Conservation (phyloP, 2,888 invertebrate genomes). For the Peribatodes rhomboidaria region DNA sequence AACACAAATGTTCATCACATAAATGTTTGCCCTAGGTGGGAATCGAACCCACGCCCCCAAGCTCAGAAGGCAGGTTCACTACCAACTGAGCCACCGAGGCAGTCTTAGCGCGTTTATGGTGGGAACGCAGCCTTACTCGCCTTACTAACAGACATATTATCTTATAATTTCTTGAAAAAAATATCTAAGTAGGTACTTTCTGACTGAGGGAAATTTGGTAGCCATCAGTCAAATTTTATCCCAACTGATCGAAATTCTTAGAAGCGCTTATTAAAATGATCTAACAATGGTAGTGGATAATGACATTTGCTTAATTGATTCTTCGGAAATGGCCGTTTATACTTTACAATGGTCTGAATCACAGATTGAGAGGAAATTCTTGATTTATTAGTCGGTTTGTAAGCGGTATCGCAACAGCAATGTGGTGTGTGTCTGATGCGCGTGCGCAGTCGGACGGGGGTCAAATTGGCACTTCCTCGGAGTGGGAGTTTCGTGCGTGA, state of each 20-base stretch:
- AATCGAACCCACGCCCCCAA: too few species aligned
- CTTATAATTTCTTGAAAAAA: too few species aligned
- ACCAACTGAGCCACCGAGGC: too few species aligned
- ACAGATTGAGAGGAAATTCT: conserved; percentile 49
- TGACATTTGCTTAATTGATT: conserved; percentile 31
- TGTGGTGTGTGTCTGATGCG: conserved; percentile 13
- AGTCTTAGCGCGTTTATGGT: too few species aligned
- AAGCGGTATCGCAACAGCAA: conserved; percentile 17
- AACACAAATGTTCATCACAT: too few species aligned
- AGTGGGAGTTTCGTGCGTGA: conserved; percentile 45
- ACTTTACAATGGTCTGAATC: conserved; percentile 26
- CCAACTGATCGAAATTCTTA: neutral
- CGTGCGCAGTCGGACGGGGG: conserved; percentile 19
- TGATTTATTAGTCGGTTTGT: conserved; percentile 49
- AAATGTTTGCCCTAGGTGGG: too few species aligned
- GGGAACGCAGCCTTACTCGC: neutral
- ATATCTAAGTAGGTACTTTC: neutral
- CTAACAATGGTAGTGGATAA: neutral
- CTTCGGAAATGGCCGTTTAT: conserved; percentile 37
- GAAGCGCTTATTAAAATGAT: neutral
- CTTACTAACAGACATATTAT: too few species aligned
- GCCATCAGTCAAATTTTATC: neutral
- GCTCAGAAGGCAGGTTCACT: too few species aligned
- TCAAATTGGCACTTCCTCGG: conserved; percentile 50
- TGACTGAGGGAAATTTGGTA: neutral